Percentiles rank a stretch among this genome's conserved stretches.
phyloP scores from a whole-genome alignment of 2,888 invertebrate species.

The Flexamia atlantica region DNA sequence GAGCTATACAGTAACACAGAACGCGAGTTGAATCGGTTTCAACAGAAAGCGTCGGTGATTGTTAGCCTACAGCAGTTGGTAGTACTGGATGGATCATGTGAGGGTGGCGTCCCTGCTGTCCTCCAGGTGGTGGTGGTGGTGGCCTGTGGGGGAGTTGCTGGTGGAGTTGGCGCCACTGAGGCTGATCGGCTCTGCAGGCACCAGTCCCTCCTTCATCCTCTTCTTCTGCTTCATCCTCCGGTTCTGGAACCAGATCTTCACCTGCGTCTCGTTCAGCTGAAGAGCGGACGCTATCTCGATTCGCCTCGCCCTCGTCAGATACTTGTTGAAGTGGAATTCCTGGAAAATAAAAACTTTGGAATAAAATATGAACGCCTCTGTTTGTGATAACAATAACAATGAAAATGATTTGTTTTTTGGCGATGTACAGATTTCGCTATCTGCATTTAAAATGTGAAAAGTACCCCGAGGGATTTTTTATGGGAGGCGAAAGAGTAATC shows the following conservation, averaged over 20 bases:
- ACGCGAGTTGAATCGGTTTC: neutral
- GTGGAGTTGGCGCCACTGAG: constrained; percentile 66
- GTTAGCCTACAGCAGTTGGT: constrained; percentile 31
- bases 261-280: constrained; percentile 96
- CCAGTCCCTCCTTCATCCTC: constrained; percentile 93
- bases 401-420: too few species aligned
- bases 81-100: constrained; percentile 46
- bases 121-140: constrained; percentile 62
- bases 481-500: too few species aligned
- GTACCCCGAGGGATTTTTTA: too few species aligned
- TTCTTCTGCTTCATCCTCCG: constrained; percentile 99
- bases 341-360: neutral
- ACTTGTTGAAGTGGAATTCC: constrained; percentile 99
- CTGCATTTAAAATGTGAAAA: too few species aligned
- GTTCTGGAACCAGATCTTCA: constrained; percentile 92
- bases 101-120: constrained; percentile 67
- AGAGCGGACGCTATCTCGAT: constrained; percentile 98
- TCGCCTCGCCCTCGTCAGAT: constrained; percentile 96
- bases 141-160: constrained; percentile 70
- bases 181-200: constrained; percentile 63
- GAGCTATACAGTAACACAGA: neutral
- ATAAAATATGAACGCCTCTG: neutral
- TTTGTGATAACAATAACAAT: too few species aligned
- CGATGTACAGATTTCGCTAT: too few species aligned
- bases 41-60: neutral